Percentiles rank a stretch among this genome's conserved stretches.
These are phyloP conservation scores for Bathynomus jamesi DNA, from an alignment of 1,140 invertebrate species.

Conservation along the genomic window DNA sequence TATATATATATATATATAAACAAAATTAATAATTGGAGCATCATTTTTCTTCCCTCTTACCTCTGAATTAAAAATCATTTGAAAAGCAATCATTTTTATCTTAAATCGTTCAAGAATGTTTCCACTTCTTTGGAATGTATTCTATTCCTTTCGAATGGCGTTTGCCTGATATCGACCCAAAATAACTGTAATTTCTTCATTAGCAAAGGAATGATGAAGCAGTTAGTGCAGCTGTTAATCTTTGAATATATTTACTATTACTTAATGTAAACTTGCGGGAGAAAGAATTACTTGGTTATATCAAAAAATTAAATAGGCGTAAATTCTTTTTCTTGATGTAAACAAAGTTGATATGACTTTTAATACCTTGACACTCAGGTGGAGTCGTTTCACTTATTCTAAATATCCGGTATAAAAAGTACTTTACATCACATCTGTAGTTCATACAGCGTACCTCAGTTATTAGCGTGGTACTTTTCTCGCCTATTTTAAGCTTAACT, in stretches of 20 bases:
- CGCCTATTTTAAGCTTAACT: neutral
- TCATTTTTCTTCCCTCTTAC: too few species aligned
- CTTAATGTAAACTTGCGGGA: too few species aligned
- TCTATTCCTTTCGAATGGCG: neutral
- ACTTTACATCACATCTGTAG: neutral
- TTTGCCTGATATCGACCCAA: neutral
- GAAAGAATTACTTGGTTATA: too few species aligned
- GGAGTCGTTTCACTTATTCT: too few species aligned
- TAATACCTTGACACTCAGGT: too few species aligned
- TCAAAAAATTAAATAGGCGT: too few species aligned
- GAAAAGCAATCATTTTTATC: neutral
- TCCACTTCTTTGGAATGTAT: neutral
- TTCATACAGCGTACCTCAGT: neutral
- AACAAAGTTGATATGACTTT: neutral
- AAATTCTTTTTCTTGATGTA: neutral
- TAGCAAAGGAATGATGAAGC: neutral
- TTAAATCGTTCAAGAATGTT: too few species aligned
- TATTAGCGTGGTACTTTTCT: neutral
- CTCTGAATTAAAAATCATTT: neutral
- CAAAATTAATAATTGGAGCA: neutral
- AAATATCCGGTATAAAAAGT: neutral
- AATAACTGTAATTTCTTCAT: neutral
- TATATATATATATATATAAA: constrained; percentile 1
- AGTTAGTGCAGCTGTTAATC: too few species aligned
- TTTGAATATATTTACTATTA: too few species aligned